Evolutionary conservation across 2,797 vertebrate species (phyloP), one percentile per base, ranked within the genome.

Genomic region (Centroberyx gerrardi): DNA sequence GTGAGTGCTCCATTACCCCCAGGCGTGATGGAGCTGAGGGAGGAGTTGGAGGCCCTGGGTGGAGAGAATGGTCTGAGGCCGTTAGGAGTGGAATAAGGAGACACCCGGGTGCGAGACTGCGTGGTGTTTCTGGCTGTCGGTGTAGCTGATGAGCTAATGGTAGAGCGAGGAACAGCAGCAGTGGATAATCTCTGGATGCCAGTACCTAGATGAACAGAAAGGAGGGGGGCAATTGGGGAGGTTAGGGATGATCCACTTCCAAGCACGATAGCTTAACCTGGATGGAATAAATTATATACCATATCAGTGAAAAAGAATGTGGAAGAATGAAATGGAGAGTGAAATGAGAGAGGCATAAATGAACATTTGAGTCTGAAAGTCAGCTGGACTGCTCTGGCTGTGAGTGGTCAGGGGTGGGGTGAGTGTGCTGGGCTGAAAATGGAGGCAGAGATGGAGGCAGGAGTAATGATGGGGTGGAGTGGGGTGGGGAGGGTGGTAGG

Each of bases 161-260:
- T 72, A 74, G 90, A 89, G 75, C 53, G 88, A 80, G 87, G 87
- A 53, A 68, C 81, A 68, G 87, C 91, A 56, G 67, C 69, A 72
- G 86, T 17, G 2, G 90, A 77, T 22, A 90, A 44, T 70, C 54
- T 80, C 31, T 9, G 55, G 76, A 78, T 22, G 9, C 78, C 81
- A 38, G 85, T 70, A 83, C 90, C 95, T 95, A 93, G 33, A 93
- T 82, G 71, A 87, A 85, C 63, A 93, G 82, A 93, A 79, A 90
- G 49, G 56, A 59, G 59, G 29, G 59, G 53, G 31, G 87, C 60
- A 79, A 66, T 83, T 62, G 4, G 18, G 53, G 27, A 68, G 69
- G 70, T 92, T 81, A 88, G 59, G 15, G 36, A 48, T 46, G 31
- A 65, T 87, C 81, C 73, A 72, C 31, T 15, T 78, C 60, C 8